A percentile compares a stretch with the other conserved stretches of the same genome.
Evolutionary conservation across 2,113 vertebrate genomes (phyloP).

Genomic region (Centrocercus urophasianus): DNA sequence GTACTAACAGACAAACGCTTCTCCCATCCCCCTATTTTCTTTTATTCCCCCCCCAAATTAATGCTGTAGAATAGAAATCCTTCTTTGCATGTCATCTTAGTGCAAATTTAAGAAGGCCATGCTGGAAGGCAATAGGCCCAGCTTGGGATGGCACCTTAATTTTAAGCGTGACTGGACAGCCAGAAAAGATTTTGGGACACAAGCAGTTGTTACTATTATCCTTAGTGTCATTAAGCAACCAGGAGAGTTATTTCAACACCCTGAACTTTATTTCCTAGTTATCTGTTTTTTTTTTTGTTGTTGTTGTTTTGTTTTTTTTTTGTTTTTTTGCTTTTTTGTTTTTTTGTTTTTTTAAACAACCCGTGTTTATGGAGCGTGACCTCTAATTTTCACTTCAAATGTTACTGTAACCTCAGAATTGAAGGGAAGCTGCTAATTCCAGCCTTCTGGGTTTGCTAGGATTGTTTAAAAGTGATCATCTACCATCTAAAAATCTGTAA

Average conservation of each 20-base stretch:
- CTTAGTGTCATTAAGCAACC: background rate
- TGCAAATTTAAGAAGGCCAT: background rate
- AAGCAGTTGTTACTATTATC: background rate
- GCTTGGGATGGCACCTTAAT: background rate
- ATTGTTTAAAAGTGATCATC: background rate
- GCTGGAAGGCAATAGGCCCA: background rate
- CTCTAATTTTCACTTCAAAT: background rate
- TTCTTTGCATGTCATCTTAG: background rate
- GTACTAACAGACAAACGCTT: background rate
- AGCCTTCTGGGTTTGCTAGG: background rate
- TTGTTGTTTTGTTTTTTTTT: no score
- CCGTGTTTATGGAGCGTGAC: background rate
- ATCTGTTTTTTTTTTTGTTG: background rate
- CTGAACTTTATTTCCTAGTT: background rate
- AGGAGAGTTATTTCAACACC: background rate
- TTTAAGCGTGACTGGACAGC: background rate
- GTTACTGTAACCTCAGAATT: background rate
- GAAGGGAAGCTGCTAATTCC: background rate
- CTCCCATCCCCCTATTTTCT: background rate
- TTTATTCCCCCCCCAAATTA: background rate
- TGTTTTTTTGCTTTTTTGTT: background rate
- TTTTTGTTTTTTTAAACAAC: background rate
- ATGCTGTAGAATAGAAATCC: background rate
- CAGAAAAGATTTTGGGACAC: background rate
- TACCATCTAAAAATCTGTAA: background rate